Evolutionary conservation across 1,140 invertebrate genomes (phyloP), one percentile per base, ranked within the genome.

Genomic region (Anoplolepis gracilipes): DNA sequence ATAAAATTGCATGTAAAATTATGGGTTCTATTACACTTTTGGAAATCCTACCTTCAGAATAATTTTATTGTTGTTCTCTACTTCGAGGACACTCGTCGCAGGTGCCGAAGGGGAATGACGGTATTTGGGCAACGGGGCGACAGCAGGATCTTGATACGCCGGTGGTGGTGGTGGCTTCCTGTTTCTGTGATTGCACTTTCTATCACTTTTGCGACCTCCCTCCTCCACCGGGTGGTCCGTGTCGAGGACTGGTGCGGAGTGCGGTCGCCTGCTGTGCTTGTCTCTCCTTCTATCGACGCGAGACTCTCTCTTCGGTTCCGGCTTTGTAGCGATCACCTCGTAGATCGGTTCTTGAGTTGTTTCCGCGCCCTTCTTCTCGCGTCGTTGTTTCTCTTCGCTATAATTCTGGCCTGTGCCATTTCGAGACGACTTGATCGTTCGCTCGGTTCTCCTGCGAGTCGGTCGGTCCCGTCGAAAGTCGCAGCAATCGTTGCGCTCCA

Each of bases 111-210:
- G 85, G 0, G 77, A 69, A 19, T 87, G 86, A 3, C 86, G 84
- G 46, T 90, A 90, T 79, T 88, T 94, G 39, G 88, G 89, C 81
- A 88, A 89, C 72, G 79, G 93, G 49, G 86, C 91, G 30, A 86
- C 91, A 57, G 88, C 91, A 42, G 91, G 92, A 91, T 94, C 96
- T 81, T 91, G 95, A 94, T 81, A 95, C 84, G 94, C 95, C 88
- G 82, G 91, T 0, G 93, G 91, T 22, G 93, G 93, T 0, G 93
- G 92, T 0, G 91, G 85, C 69, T 93, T 93, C 75, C 92, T 91
- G 36, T 90, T 87, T 53, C 90, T 91, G 42, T 86, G 89, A 5
- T 88, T 73, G 30, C 88, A 92, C 46, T 93, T 93, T 49, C 73
- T 91, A 5, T 78, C 61, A 28, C 30, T 65, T 33, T 65, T 65